These are phyloP conservation scores for Graptemys geographica DNA, from an alignment of 2,797 vertebrate species.

Conservation along the genomic window DNA sequence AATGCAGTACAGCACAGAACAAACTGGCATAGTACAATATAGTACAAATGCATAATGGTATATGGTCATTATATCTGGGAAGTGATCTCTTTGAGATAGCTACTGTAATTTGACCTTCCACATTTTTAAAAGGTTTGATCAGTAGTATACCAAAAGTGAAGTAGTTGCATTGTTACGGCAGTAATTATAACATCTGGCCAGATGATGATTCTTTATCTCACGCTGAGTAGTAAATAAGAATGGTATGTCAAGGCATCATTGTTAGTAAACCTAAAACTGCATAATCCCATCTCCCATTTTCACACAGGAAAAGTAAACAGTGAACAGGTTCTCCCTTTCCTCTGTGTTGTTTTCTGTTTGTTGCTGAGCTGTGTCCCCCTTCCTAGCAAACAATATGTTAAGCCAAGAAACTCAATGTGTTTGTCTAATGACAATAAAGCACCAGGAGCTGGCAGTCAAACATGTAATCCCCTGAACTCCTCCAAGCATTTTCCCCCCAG, in stretches of 20 bases:
- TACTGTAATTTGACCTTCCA: not conserved
- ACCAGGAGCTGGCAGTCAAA: not conserved
- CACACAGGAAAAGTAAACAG: not conserved
- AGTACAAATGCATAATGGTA: not conserved
- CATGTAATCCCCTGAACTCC: conserved; percentile 7
- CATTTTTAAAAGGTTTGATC: not conserved
- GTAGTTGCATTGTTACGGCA: not conserved
- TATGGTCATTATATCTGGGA: not conserved
- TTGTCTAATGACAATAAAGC: conserved; percentile 34
- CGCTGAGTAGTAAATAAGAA: not conserved
- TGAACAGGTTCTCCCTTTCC: conserved; percentile 36
- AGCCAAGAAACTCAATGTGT: not conserved
- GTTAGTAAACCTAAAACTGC: conserved; percentile 20
- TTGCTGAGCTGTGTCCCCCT: not conserved
- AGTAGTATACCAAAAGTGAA: not conserved
- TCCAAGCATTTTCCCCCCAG: not conserved
- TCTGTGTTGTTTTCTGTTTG: conserved; percentile 34
- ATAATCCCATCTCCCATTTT: conserved; percentile 10
- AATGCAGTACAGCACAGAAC: not conserved
- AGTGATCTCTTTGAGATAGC: not conserved
- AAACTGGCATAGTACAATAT: not conserved
- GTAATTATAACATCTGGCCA: not conserved
- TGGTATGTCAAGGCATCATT: not conserved
- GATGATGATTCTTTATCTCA: not conserved
- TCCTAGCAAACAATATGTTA: conserved; percentile 20